These are phyloP conservation scores for Tineola bisselliella DNA, from an alignment of 2,888 invertebrate species.

Conservation along the genomic window DNA sequence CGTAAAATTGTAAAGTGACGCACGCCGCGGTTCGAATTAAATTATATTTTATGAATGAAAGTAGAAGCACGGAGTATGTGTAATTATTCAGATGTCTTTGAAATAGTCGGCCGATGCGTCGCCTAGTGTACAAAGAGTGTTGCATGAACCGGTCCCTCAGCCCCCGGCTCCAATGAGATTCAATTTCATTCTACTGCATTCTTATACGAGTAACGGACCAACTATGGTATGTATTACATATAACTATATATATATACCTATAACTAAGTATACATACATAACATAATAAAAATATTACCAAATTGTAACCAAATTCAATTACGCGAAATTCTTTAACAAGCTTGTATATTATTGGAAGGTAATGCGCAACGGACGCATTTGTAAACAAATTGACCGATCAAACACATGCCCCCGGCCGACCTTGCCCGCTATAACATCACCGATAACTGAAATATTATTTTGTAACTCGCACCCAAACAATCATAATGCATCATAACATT, in stretches of 20 bases:
- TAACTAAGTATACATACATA: background rate
- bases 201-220: slow-evolving; percentile 60
- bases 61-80: background rate
- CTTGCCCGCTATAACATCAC: background rate
- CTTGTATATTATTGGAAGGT: background rate
- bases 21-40: background rate
- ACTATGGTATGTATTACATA: slow-evolving; percentile 14
- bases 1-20: background rate
- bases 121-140: background rate
- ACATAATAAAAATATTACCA: background rate
- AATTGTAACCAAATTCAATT: background rate
- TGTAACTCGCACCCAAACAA: background rate
- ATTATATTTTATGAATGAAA: background rate
- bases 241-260: background rate
- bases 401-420: background rate
- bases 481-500: background rate
- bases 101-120: background rate
- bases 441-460: background rate
- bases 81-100: background rate
- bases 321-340: background rate
- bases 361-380: background rate
- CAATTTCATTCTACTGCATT: slow-evolving; percentile 64
- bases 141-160: slow-evolving; percentile 48
- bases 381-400: slow-evolving; percentile 3
- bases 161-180: slow-evolving; percentile 61